These are phyloP conservation scores for Oncorhynchus tshawytscha DNA, from an alignment of 2,113 vertebrate genomes.

Conservation along the genomic window DNA sequence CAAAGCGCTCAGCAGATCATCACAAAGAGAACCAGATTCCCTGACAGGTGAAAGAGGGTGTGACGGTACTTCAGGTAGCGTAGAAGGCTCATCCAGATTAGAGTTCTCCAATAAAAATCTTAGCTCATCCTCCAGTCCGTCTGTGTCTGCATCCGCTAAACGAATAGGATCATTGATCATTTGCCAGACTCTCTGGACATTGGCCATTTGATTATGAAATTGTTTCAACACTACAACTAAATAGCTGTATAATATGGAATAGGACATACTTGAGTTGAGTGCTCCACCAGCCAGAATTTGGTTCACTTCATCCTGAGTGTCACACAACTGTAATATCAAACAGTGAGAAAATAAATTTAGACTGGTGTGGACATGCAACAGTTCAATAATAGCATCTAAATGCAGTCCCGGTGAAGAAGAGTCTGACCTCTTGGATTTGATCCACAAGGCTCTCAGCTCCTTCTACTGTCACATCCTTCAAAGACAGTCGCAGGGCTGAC, in stretches of 20 bases:
- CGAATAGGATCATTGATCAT: not conserved
- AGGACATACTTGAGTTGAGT: conserved; percentile 74
- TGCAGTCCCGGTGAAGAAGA: not conserved
- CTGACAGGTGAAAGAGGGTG: conserved; percentile 43
- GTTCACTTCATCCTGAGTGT: conserved; percentile 91
- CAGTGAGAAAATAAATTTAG: not conserved
- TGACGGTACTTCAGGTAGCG: conserved; percentile 72
- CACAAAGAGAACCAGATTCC: conserved; percentile 46
- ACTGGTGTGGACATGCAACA: not conserved
- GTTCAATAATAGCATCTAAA: not conserved
- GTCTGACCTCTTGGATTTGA: conserved; percentile 92
- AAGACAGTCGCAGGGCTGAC: conserved; percentile 85
- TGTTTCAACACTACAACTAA: not conserved
- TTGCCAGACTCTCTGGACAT: not conserved
- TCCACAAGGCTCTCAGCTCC: conserved; percentile 92
- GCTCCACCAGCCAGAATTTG: conserved; percentile 83
- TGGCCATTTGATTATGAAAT: too few species aligned
- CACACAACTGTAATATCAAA: conserved; percentile 81
- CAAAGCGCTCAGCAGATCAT: conserved; percentile 52
- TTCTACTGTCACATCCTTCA: conserved; percentile 90
- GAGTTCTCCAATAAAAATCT: conserved; percentile 82
- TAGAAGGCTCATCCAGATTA: conserved; percentile 58
- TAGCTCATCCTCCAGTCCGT: conserved; percentile 89
- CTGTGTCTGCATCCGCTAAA: conserved; percentile 76
- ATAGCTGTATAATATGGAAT: not conserved